A percentile compares a stretch with the other conserved stretches of the same genome.
Evolutionary conservation across 2,888 invertebrate genomes (phyloP).

Genomic region (Dione juno): DNA sequence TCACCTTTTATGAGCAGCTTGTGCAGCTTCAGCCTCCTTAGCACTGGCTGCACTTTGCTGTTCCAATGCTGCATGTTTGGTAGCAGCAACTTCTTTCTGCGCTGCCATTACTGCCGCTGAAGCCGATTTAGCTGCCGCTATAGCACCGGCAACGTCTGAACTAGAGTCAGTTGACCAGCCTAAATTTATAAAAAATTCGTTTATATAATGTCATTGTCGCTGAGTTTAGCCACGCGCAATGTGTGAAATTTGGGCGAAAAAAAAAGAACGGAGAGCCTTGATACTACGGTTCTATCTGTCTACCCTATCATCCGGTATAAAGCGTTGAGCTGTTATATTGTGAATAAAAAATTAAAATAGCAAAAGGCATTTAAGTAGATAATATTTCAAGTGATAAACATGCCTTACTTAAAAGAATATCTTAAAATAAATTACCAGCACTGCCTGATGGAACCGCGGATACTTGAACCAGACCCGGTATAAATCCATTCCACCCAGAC

Average conservation of each 20-base stretch:
- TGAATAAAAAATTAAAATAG: too few species aligned
- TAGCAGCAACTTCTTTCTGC: slow-evolving; percentile 88
- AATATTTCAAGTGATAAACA: too few species aligned
- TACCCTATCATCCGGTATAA: too few species aligned
- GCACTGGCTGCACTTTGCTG: slow-evolving; percentile 89
- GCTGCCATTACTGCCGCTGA: slow-evolving; percentile 87
- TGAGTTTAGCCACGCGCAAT: too few species aligned
- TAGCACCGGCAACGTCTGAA: slow-evolving; percentile 87
- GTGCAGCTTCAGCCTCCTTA: slow-evolving; percentile 88
- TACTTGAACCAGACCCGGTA: slow-evolving; percentile 49
- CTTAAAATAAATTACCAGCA: slow-evolving; percentile 33
- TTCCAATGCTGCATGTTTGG: slow-evolving; percentile 87
- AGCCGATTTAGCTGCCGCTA: slow-evolving; percentile 89
- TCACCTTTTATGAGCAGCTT: slow-evolving; percentile 83
- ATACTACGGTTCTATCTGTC: too few species aligned
- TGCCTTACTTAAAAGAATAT: neutral
- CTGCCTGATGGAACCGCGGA: slow-evolving; percentile 31
- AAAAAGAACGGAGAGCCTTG: too few species aligned
- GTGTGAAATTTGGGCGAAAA: too few species aligned
- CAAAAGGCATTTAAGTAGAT: too few species aligned
- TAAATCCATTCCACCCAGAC: slow-evolving; percentile 50
- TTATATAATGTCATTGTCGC: too few species aligned
- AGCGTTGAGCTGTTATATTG: too few species aligned
- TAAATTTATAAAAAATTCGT: slow-evolving; percentile 22
- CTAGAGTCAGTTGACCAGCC: slow-evolving; percentile 72